These are phyloP conservation scores for Lutraria lutraria DNA, from an alignment of 2,888 invertebrate genomes.

Conservation along the genomic window DNA sequence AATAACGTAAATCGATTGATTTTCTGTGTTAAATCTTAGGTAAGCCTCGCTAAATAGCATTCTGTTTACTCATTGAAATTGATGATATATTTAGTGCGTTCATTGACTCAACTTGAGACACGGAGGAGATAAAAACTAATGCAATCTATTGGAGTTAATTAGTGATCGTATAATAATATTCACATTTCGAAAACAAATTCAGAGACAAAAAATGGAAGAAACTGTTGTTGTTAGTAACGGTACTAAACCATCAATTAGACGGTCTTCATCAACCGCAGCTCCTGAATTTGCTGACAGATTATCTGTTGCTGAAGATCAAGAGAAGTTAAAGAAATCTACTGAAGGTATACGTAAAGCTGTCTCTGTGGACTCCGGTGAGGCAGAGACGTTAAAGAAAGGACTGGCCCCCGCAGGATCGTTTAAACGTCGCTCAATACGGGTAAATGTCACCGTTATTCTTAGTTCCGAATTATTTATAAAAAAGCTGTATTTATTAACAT, in stretches of 20 bases:
- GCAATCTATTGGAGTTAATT: not conserved
- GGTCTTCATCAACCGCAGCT: not conserved
- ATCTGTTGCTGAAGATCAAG: not conserved
- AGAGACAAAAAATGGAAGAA: not conserved
- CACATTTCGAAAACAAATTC: not conserved
- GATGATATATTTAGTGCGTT: not conserved
- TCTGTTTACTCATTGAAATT: not conserved
- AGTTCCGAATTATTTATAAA: no score
- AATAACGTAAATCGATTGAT: not conserved
- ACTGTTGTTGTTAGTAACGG: not conserved
- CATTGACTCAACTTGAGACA: not conserved
- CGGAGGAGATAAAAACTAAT: not conserved
- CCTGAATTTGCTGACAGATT: not conserved
- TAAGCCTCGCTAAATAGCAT: not conserved
- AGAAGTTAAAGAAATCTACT: not conserved
- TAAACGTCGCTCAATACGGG: conserved; percentile 22
- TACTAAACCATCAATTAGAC: not conserved
- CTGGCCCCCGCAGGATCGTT: not conserved
- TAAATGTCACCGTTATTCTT: not conserved
- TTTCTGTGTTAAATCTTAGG: not conserved
- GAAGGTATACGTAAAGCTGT: not conserved
- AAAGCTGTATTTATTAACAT: no score
- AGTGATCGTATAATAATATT: not conserved
- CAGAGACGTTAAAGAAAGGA: not conserved
- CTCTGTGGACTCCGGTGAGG: not conserved